phyloP scores from a whole-genome alignment of 2,113 vertebrate genomes.

The Eulemur macaco region DNA sequence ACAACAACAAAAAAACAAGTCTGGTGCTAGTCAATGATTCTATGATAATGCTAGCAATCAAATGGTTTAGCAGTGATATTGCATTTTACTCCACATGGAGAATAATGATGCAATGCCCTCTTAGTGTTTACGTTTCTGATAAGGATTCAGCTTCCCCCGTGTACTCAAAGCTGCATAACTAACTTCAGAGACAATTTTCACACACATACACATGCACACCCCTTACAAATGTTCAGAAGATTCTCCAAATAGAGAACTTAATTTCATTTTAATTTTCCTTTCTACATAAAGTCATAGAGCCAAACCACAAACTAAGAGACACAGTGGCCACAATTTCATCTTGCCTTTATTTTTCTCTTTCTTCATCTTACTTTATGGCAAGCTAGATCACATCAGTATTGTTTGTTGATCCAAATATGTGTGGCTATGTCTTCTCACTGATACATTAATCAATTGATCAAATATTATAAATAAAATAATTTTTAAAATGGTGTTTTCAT shows the following conservation, averaged over 20 bases:
- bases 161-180: background rate
- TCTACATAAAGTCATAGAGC: background rate
- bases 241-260: background rate
- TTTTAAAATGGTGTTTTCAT: background rate
- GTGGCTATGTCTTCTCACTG: background rate
- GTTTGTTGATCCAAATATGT: background rate
- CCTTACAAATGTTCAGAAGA: background rate
- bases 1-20: background rate
- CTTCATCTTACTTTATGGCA: background rate
- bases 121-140: background rate
- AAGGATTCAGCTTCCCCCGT: background rate
- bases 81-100: background rate
- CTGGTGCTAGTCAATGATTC: background rate
- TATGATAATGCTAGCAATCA: background rate
- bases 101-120: background rate
- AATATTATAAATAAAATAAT: background rate
- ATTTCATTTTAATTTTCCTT: background rate
- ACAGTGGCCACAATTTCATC: background rate
- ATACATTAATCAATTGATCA: background rate
- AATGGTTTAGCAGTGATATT: background rate
- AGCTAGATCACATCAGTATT: background rate
- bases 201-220: background rate
- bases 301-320: background rate
- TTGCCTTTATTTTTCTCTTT: background rate
- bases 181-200: background rate